Evolutionary conservation across 2,797 vertebrate genomes (phyloP), one percentile per base, ranked within the genome.

Genomic region (Nothura maculosa): DNA sequence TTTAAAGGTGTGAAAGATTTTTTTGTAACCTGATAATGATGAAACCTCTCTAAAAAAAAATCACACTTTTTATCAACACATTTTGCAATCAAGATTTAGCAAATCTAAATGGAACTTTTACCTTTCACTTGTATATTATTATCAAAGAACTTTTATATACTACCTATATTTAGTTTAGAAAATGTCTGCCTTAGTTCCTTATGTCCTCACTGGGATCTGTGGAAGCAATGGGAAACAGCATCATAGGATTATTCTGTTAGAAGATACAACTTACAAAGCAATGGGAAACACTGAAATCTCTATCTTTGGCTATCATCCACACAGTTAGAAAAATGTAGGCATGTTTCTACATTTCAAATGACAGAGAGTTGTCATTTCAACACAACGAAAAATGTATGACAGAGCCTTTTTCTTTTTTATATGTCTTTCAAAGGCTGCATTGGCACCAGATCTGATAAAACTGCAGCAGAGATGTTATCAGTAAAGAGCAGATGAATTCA

Each of bases 21-120:
- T n/a, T 36, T 36, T 43, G 27, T 32, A 57, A 5, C 1, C 36
- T 27, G 52, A 4, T 76, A 75, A 66, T 32, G 14, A 58, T 14
- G 3, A 81, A 85, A 81, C 10, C 34, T 5, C 9, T 61, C 19
- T 78, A 48, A 57, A 87, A 82, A 87, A 82, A 4, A 57, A 36
- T 8, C 2, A 36, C 0, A 1, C 5, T 3, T 58, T 61, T 54
- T 10, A 1, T 4, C 12, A 24, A 30, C 54, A 1, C 54, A 63
- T 69, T 82, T 64, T 64, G 77, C 87, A 61, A 80, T 61, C 7
- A 67, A 25, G 18, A 52, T 38, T 69, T 27, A 52, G 25, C 47
- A 52, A 52, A 52, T 52, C 13, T 50, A 27, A 52, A 38, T 21
- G 19, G 14, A 81, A 5, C 7, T 85, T 91, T 72, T 54, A 42